Conservation (phyloP, 2,797 vertebrate genomes). For the Pseudochromis fuscus region DNA sequence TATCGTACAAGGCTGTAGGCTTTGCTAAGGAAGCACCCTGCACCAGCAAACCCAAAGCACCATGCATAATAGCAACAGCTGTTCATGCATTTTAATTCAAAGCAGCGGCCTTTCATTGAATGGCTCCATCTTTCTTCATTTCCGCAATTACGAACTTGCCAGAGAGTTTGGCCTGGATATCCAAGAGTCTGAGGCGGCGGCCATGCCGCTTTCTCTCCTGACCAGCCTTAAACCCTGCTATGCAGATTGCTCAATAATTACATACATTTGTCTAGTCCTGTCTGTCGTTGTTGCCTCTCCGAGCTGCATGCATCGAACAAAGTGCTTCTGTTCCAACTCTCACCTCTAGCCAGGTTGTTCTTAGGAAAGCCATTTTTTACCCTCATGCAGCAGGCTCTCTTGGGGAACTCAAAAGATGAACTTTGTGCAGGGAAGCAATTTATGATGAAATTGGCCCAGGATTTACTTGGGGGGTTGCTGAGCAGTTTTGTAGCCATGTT, state of each 20-base stretch:
- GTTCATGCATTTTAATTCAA: slow-evolving; percentile 85
- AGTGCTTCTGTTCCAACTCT: slow-evolving; percentile 77
- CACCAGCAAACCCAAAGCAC: slow-evolving; percentile 66
- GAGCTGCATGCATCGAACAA: slow-evolving; percentile 65
- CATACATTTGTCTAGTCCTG: slow-evolving; percentile 79
- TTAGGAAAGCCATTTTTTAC: slow-evolving; percentile 73
- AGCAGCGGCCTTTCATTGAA: slow-evolving; percentile 78
- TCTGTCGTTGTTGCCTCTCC: slow-evolving; percentile 63
- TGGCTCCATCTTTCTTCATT: slow-evolving; percentile 82
- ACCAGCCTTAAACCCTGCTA: slow-evolving; percentile 64
- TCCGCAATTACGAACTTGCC: slow-evolving; percentile 77
- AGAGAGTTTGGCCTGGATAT: slow-evolving; percentile 73
- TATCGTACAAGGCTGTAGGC: slow-evolving; percentile 60
- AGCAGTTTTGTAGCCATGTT: slow-evolving; percentile 74
- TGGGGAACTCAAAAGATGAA: slow-evolving; percentile 75
- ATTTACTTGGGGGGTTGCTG: slow-evolving; percentile 66
- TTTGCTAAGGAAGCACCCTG: slow-evolving; percentile 68
- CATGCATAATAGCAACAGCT: slow-evolving; percentile 81
- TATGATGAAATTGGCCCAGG: slow-evolving; percentile 77
- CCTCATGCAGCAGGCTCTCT: slow-evolving; percentile 68
- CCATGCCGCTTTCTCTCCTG: slow-evolving; percentile 59
- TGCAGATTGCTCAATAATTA: slow-evolving; percentile 81
- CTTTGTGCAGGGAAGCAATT: slow-evolving; percentile 78
- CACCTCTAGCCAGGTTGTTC: slow-evolving; percentile 76
- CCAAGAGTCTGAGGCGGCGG: slow-evolving; percentile 55